Base-by-base conservation (phyloP, 2,113 vertebrate genomes). In the Nansenia antarctica region DNA sequence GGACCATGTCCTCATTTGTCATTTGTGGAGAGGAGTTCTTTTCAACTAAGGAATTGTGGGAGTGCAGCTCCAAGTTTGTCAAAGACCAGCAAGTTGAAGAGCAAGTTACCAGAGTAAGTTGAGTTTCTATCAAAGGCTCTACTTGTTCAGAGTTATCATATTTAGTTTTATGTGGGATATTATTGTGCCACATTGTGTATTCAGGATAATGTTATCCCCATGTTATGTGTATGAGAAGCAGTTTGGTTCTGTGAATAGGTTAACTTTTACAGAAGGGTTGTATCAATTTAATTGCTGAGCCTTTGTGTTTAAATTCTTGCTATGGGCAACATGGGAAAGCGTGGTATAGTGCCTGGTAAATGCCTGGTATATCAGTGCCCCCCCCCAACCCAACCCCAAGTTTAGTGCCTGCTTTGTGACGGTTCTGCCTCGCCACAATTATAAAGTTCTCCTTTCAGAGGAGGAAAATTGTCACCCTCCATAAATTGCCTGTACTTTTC, bases 401-500 rank as follows among this genome's bases (percentile, higher is more conserved):
- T 79, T 75, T 70, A 66, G n/a, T 58, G 64, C 81, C 76, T 67
- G 67, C 80, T 32, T 82, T 65, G 65, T 76, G 84, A 87, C 82
- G 79, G 77, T 81, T 80, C 59, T 71, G 55, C 47, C 54, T 30
- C 35, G 34, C 69, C 53, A 39, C 80, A 81, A 80, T 84, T 83
- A 90, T 86, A 79, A 82, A 81, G 73, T 73, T 57, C 73, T 88
- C 78, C 77, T 88, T 89, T 90, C 85, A 86, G 75, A 73, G 85
- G 83, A 35, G 67, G 68, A 83, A 88, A 92, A 90, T 92, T 90
- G 88, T 86, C 82, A 78, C 79, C 82, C 74, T 73, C 81, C 70
- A 82, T 82, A 91, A 92, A 92, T 91, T 91, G 87, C 88, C 61
- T 63, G 53, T 78, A 83, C 76, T 78, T 92, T 86, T 89, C 83